Evolutionary conservation across 2,113 vertebrate genomes (phyloP).

Genomic region (Microtus pennsylvanicus): DNA sequence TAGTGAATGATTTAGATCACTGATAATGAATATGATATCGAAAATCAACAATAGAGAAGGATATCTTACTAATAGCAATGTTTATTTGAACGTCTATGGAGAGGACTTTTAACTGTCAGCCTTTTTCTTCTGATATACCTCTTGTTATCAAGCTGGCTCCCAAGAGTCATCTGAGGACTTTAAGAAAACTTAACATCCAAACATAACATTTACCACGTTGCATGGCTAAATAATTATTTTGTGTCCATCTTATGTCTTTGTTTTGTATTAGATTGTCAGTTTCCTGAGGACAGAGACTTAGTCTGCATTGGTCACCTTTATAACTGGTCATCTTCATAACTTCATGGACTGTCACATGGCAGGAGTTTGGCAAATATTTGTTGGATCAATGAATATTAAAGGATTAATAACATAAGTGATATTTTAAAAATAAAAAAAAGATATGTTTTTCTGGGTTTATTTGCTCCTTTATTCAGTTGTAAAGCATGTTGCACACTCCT

Average conservation of each 20-base stretch:
- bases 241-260: background rate
- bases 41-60: background rate
- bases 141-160: background rate
- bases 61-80: background rate
- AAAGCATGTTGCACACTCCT: background rate
- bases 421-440: background rate
- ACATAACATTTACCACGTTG: background rate
- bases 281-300: background rate
- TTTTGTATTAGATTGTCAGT: background rate
- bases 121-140: background rate
- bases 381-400: slow-evolving; percentile 24
- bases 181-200: background rate
- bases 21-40: background rate
- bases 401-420: background rate
- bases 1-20: background rate
- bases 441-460: background rate
- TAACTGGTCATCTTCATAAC: background rate
- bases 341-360: background rate
- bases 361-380: background rate
- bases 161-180: background rate
- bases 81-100: background rate
- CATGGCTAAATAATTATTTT: background rate
- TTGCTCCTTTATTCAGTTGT: background rate
- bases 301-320: background rate
- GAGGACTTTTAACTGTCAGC: background rate